Conservation (phyloP, 2,888 invertebrate genomes). For the Rhagophthalmus giganteus region DNA sequence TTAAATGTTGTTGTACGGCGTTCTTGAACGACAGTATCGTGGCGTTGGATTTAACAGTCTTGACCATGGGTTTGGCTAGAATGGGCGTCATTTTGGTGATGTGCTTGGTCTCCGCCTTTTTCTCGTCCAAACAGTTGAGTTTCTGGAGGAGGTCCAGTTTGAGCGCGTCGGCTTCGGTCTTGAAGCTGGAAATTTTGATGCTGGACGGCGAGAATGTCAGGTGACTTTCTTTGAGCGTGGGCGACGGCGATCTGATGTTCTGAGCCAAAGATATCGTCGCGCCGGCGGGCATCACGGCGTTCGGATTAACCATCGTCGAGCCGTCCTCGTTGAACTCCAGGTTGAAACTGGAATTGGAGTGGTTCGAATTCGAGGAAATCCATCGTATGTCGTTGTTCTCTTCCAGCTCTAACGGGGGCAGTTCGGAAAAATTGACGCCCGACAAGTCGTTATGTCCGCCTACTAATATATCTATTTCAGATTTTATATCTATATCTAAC, state of each 20-base stretch:
- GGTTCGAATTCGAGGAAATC: slow-evolving; percentile 57
- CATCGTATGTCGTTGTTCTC: slow-evolving; percentile 65
- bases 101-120: slow-evolving; percentile 46
- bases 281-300: slow-evolving; percentile 79
- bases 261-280: slow-evolving; percentile 58
- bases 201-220: slow-evolving; percentile 72
- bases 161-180: slow-evolving; percentile 58
- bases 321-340: slow-evolving; percentile 73
- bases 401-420: slow-evolving; percentile 69
- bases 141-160: slow-evolving; percentile 69
- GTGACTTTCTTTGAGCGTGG: slow-evolving; percentile 70
- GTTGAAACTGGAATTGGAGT: slow-evolving; percentile 68
- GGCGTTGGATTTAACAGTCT: slow-evolving; percentile 41
- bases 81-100: slow-evolving; percentile 51
- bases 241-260: slow-evolving; percentile 61
- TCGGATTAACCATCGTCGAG: slow-evolving; percentile 83
- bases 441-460: slow-evolving; percentile 70
- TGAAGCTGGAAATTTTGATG: slow-evolving; percentile 65
- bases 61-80: slow-evolving; percentile 48
- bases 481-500: slow-evolving; percentile 87
- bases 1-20: slow-evolving; percentile 41
- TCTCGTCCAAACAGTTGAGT: slow-evolving; percentile 51
- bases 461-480: slow-evolving; percentile 79
- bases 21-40: slow-evolving; percentile 47
- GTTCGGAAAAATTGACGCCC: slow-evolving; percentile 64